Base-by-base conservation (phyloP, 1,140 invertebrate genomes). In the Ladona fulva region DNA sequence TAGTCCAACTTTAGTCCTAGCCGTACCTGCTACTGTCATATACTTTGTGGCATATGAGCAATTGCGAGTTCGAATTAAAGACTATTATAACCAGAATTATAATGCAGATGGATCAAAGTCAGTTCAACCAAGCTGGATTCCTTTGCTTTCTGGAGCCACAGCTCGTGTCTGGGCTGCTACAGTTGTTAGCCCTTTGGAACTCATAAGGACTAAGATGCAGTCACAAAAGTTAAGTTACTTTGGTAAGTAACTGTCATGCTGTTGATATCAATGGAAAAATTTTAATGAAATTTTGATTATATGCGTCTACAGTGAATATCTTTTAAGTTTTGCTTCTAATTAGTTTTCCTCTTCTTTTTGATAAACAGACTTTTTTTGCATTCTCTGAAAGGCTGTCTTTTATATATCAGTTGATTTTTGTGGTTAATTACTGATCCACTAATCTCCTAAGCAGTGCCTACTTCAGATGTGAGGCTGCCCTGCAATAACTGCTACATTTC, bases 1-100 rank as follows among this genome's bases (percentile, higher is more conserved):
- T 29, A 94, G 96, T 82, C 98, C 98, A 1, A 99, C 98, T 6
- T 87, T 99, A 82, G 89, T 99, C n/a, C 90, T 98, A 84, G 96
- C 98, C 73, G 85, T 99, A 78, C 98, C 98, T 75, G 94, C 96
- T 42, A 99, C 97, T 42, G 93, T 99, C 77, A 90, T 97, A 44
- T 99, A 99, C 85, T 99, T 99, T 88, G 96, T 98, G 16, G 89
- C 93, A 44, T 99, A 99, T 86, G 98, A 99, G 86, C 95, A 97
- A 84, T 86, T 98, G 25, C 88, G 93, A 81, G 85, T 90, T 76
- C 84, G 84, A 77, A 84, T 91, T 42, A 90, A 89, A 83, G 89
- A 89, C 79, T 78, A 75, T 29, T 76, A 77, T 73, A 25, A 73
- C 8, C 16, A 81, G 12, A 75, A 79, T n/a, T 74, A 79, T 59